phyloP scores from a whole-genome alignment of 2,888 invertebrate genomes.

The Limnephilus lunatus region DNA sequence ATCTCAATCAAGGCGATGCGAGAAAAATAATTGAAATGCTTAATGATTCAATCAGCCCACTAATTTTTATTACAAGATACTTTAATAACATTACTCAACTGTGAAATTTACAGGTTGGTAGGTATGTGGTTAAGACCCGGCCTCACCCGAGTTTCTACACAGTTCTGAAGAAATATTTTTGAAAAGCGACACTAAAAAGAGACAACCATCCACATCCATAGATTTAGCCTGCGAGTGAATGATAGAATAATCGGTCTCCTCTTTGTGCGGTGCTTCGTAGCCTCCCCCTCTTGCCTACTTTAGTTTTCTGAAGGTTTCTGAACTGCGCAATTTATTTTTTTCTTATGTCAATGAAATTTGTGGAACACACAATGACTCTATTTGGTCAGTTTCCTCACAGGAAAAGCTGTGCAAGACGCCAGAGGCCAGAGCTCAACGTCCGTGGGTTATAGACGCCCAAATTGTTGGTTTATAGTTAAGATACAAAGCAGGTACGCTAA shows the following conservation, averaged over 20 bases:
- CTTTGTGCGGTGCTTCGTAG: too few species aligned
- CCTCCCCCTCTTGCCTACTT: too few species aligned
- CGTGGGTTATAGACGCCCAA: not conserved
- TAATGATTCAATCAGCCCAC: not conserved
- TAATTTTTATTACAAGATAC: not conserved
- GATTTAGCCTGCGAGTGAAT: too few species aligned
- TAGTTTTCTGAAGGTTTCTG: too few species aligned
- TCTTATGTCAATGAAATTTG: too few species aligned
- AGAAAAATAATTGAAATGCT: slow-evolving; percentile 2
- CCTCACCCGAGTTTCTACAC: not conserved
- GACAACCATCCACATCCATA: too few species aligned
- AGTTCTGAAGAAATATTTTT: not conserved
- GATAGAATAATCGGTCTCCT: too few species aligned
- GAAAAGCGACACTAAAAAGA: too few species aligned
- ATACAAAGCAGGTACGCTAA: not conserved
- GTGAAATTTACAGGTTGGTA: not conserved
- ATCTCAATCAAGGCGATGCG: not conserved
- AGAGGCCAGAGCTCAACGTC: not conserved
- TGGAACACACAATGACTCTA: too few species aligned
- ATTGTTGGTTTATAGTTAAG: not conserved
- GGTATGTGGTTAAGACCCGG: not conserved
- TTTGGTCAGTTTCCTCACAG: too few species aligned
- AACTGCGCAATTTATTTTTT: too few species aligned
- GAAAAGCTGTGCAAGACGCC: not conserved
- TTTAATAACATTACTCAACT: not conserved